Percentiles rank a stretch among this genome's conserved stretches.
These are phyloP conservation scores for Burhinus oedicnemus DNA, from an alignment of 2,113 vertebrate species.

Conservation along the genomic window DNA sequence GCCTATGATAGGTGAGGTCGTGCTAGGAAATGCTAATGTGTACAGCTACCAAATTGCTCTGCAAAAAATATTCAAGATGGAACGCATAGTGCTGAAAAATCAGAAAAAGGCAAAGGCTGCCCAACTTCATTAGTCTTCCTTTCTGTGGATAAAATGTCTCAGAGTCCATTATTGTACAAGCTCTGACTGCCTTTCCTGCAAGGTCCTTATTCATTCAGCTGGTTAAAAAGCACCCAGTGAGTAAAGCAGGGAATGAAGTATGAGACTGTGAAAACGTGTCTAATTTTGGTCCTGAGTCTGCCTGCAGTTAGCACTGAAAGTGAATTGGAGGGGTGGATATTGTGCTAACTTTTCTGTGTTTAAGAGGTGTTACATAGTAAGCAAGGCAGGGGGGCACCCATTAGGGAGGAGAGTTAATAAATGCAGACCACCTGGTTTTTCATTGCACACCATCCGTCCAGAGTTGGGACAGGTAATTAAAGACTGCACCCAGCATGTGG, in stretches of 20 bases:
- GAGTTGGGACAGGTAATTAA: not conserved
- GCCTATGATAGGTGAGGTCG: not conserved
- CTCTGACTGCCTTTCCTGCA: not conserved
- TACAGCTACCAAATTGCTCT: not conserved
- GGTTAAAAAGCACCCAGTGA: not conserved
- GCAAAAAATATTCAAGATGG: not conserved
- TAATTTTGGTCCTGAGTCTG: not conserved
- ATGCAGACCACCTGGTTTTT: constrained; percentile 1
- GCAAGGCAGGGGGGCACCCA: not conserved
- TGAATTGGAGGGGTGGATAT: not conserved
- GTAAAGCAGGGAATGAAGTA: not conserved
- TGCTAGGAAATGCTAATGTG: constrained; percentile 31
- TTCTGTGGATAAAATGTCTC: not conserved
- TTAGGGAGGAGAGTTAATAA: not conserved
- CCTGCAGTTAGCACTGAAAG: not conserved
- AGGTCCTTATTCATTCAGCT: not conserved
- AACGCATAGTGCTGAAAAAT: not conserved
- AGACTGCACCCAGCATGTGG: not conserved
- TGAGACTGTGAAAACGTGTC: not conserved
- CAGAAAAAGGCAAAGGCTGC: not conserved
- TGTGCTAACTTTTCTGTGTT: not conserved
- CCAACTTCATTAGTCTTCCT: not conserved
- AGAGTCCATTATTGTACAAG: not conserved
- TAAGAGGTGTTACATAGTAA: not conserved
- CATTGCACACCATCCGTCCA: not conserved